Evolutionary conservation across 2,888 invertebrate species (phyloP), one percentile per base, ranked within the genome.

Genomic region (Scaptomyza parva): DNA sequence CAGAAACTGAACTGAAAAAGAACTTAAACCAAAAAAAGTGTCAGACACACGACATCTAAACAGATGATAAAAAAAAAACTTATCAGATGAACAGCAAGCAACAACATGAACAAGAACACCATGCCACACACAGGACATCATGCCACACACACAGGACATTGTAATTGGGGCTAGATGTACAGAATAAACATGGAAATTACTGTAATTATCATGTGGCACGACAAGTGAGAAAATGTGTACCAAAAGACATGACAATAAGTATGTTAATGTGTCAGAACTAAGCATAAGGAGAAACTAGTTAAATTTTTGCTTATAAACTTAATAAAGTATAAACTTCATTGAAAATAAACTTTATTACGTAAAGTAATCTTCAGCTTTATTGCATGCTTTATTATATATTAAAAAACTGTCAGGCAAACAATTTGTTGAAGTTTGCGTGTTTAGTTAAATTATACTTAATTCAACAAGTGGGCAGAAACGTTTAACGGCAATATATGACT

Each of bases 391-490:
- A 45, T 53, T 33, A 9, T 26, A 26, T 9, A 9, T 26, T 26
- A 33, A 4, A 8, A 37, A 33, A 33, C 28, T 37, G n/a, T 8
- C 37, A 33, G 17, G 12, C n/a, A 24, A 48, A 5, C 22, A 47
- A 30, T 33, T 20, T 22, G 12, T 28, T n/a, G n/a, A n/a, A 59
- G 66, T 57, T 70, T 54, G 73, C 76, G 58, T 76, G 73, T 30
- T 59, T 40, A 24, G 41, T 48, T 59, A 73, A 78, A 76, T 76
- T 76, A 63, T 73, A 70, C 58, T 69, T 63, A 67, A 70, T 63
- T 76, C 84, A 81, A 81, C 80, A 84, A 81, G 84, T 81, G 70
- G 81, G 45, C 66, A 65, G 54, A 39, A 39, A 41, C 78, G 64
- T 71, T 64, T 75, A 68, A 70, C n/a, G 76, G 68, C 72, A 67